These are phyloP conservation scores for Elaeidobius kamerunicus DNA, from an alignment of 2,888 invertebrate genomes.

Conservation along the genomic window DNA sequence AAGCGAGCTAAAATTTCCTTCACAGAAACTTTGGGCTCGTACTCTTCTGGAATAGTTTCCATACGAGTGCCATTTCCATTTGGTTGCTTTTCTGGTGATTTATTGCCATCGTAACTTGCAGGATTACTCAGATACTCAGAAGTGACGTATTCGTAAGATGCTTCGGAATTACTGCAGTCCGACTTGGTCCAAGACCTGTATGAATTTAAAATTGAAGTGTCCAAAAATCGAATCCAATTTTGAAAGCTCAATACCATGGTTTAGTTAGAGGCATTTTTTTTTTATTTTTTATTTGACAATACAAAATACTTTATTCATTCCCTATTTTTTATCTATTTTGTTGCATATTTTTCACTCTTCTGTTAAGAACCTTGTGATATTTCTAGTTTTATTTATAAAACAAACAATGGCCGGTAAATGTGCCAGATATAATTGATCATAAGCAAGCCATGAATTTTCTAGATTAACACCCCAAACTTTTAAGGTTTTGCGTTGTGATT, in stretches of 20 bases:
- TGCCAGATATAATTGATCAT: too few relatives aligned
- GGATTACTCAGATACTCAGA: constrained; percentile 29
- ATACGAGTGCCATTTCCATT: constrained; percentile 50
- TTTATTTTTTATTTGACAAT: too few relatives aligned
- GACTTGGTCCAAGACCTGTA: constrained; percentile 39
- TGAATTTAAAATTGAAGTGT: constrained; percentile 6
- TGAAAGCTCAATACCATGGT: constrained; percentile 27
- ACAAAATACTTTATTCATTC: too few relatives aligned
- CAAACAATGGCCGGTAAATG: too few relatives aligned
- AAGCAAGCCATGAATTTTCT: too few relatives aligned
- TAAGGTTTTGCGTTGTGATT: too few relatives aligned
- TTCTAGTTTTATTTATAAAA: too few relatives aligned
- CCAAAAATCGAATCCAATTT: constrained; percentile 17
- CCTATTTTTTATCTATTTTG: too few relatives aligned
- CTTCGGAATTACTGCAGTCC: constrained; percentile 39
- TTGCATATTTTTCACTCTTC: too few relatives aligned
- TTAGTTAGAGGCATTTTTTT: too few relatives aligned
- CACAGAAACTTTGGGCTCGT: constrained; percentile 79
- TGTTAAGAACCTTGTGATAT: too few relatives aligned
- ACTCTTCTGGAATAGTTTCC: constrained; percentile 81
- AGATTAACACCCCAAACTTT: too few relatives aligned
- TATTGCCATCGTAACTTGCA: constrained; percentile 27
- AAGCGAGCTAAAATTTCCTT: constrained; percentile 79
- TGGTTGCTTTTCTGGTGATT: constrained; percentile 32
- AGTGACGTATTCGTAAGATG: constrained; percentile 39